Percentiles rank a stretch among this genome's conserved stretches.
Conservation (phyloP, 2,113 vertebrate genomes). For the Spea bombifrons region DNA sequence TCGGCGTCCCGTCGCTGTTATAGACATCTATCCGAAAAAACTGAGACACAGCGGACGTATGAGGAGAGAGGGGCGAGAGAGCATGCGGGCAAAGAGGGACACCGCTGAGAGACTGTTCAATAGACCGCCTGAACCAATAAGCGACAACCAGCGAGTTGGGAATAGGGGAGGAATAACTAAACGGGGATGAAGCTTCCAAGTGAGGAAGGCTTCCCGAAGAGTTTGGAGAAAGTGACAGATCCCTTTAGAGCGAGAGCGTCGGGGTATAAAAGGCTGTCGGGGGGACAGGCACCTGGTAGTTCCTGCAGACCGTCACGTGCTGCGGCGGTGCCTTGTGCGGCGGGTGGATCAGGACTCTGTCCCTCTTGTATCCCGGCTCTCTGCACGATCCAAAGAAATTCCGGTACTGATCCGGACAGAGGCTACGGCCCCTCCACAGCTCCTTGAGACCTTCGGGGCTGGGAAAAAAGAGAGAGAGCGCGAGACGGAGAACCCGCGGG, state of each 20-base stretch:
- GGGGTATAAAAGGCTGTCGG: too few species aligned
- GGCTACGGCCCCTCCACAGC: constrained; percentile 65
- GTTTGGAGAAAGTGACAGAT: too few species aligned
- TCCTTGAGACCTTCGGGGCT: constrained; percentile 68
- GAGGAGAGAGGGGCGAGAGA: neutral
- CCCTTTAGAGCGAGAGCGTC: too few species aligned
- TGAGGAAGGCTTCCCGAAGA: too few species aligned
- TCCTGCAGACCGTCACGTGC: constrained; percentile 77
- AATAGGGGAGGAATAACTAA: too few species aligned
- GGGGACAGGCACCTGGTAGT: constrained; percentile 70
- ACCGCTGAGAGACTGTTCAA: too few species aligned
- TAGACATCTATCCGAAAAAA: constrained; percentile 83
- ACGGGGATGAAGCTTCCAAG: too few species aligned
- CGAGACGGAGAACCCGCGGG: neutral
- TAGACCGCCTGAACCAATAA: too few species aligned
- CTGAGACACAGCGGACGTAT: constrained; percentile 49
- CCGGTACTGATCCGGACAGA: constrained; percentile 75
- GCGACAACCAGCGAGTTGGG: too few species aligned
- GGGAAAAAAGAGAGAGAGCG: neutral
- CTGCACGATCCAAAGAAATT: constrained; percentile 77
- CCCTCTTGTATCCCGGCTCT: constrained; percentile 75
- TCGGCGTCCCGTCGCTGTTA: constrained; percentile 75
- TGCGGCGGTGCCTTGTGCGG: constrained; percentile 60
- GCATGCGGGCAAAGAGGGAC: too few species aligned
- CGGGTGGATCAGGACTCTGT: constrained; percentile 67